A percentile compares a stretch with the other conserved stretches of the same genome.
Conservation (phyloP, 2,888 invertebrate genomes). For the Agonopterix arenella region DNA sequence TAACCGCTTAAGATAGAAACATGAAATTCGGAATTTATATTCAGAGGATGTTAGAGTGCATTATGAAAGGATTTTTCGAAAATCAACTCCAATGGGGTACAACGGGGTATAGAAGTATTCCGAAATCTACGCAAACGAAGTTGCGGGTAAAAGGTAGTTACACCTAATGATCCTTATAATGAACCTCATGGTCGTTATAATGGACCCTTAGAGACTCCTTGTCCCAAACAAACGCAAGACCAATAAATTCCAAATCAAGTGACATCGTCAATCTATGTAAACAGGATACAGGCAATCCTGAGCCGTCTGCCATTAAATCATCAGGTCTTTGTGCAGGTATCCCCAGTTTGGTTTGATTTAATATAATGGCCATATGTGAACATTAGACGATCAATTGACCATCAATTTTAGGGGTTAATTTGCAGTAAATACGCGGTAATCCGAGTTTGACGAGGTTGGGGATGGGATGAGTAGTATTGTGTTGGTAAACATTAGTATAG, state of each 20-base stretch:
- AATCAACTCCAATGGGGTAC: too few relatives aligned
- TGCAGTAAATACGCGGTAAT: constrained; percentile 52
- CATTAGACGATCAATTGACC: constrained; percentile 71
- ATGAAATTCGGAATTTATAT: too few relatives aligned
- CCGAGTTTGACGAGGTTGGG: constrained; percentile 7
- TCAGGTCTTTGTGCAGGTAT: constrained; percentile 64
- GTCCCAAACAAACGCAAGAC: constrained; percentile 13
- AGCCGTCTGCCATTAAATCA: constrained; percentile 55
- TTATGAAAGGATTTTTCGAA: too few relatives aligned
- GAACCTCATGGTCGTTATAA: too few relatives aligned
- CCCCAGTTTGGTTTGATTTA: constrained; percentile 59
- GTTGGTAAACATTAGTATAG: too few relatives aligned
- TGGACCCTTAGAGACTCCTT: not conserved
- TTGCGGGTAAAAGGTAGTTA: too few relatives aligned
- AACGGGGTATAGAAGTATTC: too few relatives aligned
- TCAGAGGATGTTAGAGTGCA: too few relatives aligned
- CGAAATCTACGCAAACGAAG: too few relatives aligned
- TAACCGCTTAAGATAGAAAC: too few relatives aligned
- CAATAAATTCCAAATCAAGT: constrained; percentile 4
- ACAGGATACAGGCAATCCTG: constrained; percentile 29
- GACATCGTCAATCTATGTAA: constrained; percentile 38
- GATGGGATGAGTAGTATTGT: too few relatives aligned
- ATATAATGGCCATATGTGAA: constrained; percentile 62
- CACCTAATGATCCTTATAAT: too few relatives aligned
- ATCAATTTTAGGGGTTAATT: constrained; percentile 66